Base-by-base conservation (phyloP, 1,140 invertebrate species). In the Philotrypesis tridentata region DNA sequence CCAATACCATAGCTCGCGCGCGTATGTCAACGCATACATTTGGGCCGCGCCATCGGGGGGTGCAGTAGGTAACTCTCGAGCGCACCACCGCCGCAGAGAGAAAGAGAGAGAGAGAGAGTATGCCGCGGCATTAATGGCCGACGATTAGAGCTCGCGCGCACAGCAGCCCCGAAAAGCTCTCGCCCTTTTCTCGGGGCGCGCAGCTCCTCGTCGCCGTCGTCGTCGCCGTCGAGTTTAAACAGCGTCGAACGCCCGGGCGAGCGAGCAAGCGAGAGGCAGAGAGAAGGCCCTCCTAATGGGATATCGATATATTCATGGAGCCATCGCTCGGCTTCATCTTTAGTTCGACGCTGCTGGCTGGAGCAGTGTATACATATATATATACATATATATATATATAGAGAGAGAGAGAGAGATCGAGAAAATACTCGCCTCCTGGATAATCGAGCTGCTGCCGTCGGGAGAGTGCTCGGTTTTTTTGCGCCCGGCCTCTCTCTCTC, bases 251-350 rank as follows among this genome's bases (percentile, higher is more conserved):
- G n/a, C n/a, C n/a, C n/a, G n/a, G n/a, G n/a, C n/a, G n/a, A n/a
- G n/a, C n/a, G n/a, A 68, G 8, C 29, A 14, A 55, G 4, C 21
- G 43, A 88, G 87, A 87, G 80, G 37, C 4, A 29, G 23, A 14
- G 4, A n/a, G 63, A 48, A 60, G 80, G 67, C 74, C 80, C 83
- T 87, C 43, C 87, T 89, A 89, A 89, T 88, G 88, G 88, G 87
- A 88, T 89, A 89, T 89, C 88, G 88, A 89, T 89, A 88, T 89
- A 89, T 89, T 89, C 88, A 88, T 89, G 84, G 86, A 84, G 83
- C 60, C 21, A 21, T 31, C 8, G 73, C 43, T 21, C 31, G 14
- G 71, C 43, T 68, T 75, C 68, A 40, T 68, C 37, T 60, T 60
- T 27, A 23, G 17, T 68, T 48, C 33, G 14, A 27, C 43, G 79